phyloP scores from a whole-genome alignment of 2,888 invertebrate species.

The Branchinecta sandiegonensis region DNA sequence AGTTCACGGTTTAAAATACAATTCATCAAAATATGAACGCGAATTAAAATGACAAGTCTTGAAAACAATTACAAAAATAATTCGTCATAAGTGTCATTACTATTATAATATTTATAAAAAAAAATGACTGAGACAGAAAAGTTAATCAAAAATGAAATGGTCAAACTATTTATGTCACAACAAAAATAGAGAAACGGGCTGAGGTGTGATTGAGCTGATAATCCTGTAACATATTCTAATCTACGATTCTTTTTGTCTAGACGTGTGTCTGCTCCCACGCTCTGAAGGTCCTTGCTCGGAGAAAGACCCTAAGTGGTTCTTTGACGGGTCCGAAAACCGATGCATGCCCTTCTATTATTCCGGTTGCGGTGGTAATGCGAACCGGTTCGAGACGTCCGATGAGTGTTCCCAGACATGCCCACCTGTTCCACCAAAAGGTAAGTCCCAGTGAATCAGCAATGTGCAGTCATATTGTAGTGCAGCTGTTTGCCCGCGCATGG shows the following conservation, averaged over 20 bases:
- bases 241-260: conserved; percentile 37
- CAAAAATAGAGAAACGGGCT: too few species aligned
- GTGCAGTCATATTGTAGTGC: not conserved
- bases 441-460: not conserved
- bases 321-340: conserved; percentile 61
- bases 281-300: conserved; percentile 61
- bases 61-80: too few species aligned
- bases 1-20: too few species aligned
- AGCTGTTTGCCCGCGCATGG: conserved; percentile 18
- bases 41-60: too few species aligned
- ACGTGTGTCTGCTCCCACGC: conserved; percentile 58
- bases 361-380: conserved; percentile 78
- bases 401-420: conserved; percentile 65
- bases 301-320: conserved; percentile 66
- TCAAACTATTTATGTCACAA: too few species aligned
- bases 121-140: too few species aligned
- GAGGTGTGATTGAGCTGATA: too few species aligned
- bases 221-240: too few species aligned
- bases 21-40: too few species aligned
- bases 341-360: conserved; percentile 87
- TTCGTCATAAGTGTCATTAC: too few species aligned
- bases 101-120: too few species aligned
- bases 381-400: conserved; percentile 59
- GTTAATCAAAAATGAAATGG: too few species aligned
- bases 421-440: conserved; percentile 37